Evolutionary conservation across 1,140 invertebrate species (phyloP).

Genomic region (Galendromus occidentalis): DNA sequence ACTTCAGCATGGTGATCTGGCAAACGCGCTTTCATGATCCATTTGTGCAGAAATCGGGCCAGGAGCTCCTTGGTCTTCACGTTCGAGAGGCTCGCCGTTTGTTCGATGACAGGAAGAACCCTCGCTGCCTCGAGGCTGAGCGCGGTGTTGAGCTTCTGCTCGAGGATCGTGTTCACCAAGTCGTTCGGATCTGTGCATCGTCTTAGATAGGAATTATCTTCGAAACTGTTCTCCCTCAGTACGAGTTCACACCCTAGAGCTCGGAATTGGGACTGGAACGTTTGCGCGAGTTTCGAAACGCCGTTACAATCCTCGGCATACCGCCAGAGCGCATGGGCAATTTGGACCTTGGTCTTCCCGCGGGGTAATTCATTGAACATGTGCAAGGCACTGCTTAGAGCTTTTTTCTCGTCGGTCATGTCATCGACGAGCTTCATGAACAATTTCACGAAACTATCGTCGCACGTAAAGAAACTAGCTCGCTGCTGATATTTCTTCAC

Average conservation of each 20-base stretch:
- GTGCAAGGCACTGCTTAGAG: slow-evolving; percentile 7
- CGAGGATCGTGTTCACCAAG: not conserved
- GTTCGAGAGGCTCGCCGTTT: not conserved
- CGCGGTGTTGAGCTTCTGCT: not conserved
- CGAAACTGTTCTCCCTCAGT: slow-evolving; percentile 1
- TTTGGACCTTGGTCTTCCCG: slow-evolving; percentile 5
- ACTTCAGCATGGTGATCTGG: not conserved
- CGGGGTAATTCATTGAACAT: not conserved
- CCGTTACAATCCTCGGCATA: not conserved
- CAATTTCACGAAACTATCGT: not conserved
- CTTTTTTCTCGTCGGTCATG: slow-evolving; percentile 8
- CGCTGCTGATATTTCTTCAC: slow-evolving; percentile 1
- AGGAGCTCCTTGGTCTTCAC: not conserved
- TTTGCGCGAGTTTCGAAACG: not conserved
- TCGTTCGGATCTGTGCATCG: not conserved
- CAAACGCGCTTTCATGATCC: not conserved
- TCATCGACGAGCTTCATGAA: slow-evolving; percentile 7
- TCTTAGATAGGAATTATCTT: not conserved
- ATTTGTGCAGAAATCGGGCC: not conserved
- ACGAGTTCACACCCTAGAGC: slow-evolving; percentile 2
- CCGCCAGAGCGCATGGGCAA: not conserved
- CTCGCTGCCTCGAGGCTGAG: not conserved
- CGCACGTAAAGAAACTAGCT: not conserved
- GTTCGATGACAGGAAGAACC: not conserved
- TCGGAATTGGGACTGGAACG: not conserved